These are phyloP conservation scores for Melanotaenia trifasciata DNA, from an alignment of 2,797 vertebrate genomes.

Conservation along the genomic window DNA sequence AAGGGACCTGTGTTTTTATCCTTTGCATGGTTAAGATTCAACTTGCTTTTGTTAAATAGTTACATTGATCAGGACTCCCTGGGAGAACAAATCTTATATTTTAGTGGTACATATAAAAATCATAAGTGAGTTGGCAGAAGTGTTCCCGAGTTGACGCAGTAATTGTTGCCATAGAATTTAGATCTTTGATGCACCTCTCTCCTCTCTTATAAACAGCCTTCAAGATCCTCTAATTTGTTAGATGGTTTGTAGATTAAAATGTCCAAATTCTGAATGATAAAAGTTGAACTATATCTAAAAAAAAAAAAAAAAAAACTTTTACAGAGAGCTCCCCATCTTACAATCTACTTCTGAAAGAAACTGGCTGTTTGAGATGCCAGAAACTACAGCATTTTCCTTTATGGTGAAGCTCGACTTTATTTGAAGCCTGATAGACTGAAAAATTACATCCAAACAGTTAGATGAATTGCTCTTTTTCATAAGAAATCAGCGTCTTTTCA, in stretches of 20 bases:
- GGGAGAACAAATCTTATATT: not conserved
- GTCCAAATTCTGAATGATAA: not conserved
- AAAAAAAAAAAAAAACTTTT: not conserved
- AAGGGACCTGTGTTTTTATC: not conserved
- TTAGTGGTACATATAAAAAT: not conserved
- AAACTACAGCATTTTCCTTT: not conserved
- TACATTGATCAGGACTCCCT: not conserved
- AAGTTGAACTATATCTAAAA: not conserved
- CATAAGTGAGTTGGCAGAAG: not conserved
- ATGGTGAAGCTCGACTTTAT: not conserved
- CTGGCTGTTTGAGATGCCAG: not conserved
- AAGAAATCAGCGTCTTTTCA: conserved; percentile 21
- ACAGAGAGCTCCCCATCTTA: not conserved
- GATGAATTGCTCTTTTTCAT: conserved; percentile 3
- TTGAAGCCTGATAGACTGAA: not conserved
- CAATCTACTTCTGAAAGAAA: not conserved
- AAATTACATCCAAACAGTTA: conserved; percentile 3
- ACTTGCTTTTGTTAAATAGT: not conserved
- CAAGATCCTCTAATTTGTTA: not conserved
- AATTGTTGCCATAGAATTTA: not conserved
- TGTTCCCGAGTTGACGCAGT: not conserved
- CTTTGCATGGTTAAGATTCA: not conserved
- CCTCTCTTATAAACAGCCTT: not conserved
- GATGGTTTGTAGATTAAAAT: not conserved
- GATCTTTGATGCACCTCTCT: no score